Evolutionary conservation across 1,140 invertebrate genomes (phyloP).

Genomic region (Ectropis grisescens): DNA sequence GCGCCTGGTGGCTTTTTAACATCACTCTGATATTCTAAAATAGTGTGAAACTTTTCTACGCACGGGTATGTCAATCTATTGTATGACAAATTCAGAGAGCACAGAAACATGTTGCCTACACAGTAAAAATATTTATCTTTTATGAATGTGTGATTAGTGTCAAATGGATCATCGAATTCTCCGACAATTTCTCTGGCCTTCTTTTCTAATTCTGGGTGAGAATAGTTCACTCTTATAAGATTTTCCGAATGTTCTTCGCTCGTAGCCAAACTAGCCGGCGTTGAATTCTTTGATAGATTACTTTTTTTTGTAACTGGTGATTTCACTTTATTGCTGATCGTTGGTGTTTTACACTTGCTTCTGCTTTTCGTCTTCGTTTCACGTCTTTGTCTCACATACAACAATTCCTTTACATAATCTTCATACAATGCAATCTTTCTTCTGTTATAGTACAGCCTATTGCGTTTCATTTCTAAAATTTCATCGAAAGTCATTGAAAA

Average conservation of each 20-base stretch:
- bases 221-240: too few species aligned
- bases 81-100: conserved; percentile 27
- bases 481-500: conserved; percentile 19
- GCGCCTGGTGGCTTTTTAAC: not conserved
- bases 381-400: too few species aligned
- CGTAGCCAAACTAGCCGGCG: not conserved
- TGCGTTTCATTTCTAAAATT: too few species aligned
- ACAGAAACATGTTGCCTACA: conserved; percentile 24
- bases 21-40: conserved; percentile 21
- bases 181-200: conserved; percentile 16
- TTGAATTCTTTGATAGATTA: not conserved
- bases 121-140: conserved; percentile 7
- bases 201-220: too few species aligned
- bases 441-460: too few species aligned
- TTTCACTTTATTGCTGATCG: not conserved
- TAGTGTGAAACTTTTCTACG: conserved; percentile 15
- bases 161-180: conserved; percentile 20
- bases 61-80: conserved; percentile 21
- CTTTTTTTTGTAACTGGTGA: not conserved
- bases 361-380: too few species aligned
- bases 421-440: too few species aligned
- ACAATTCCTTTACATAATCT: too few species aligned
- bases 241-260: conserved; percentile 3
- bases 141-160: conserved; percentile 8
- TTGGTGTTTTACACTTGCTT: not conserved